These are phyloP conservation scores for Morpho achilles DNA, from an alignment of 2,888 invertebrate genomes.

Conservation along the genomic window DNA sequence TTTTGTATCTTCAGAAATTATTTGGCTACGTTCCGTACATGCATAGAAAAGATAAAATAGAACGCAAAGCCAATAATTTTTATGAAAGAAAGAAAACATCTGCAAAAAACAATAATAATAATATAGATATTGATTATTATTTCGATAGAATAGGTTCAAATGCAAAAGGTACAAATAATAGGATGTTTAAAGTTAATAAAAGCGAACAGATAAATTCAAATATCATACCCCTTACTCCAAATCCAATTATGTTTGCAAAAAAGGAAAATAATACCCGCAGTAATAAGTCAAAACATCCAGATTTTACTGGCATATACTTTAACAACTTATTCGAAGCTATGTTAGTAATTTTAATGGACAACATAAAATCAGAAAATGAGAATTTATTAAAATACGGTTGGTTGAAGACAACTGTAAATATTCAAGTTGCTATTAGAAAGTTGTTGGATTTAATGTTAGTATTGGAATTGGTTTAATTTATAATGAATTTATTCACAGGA, in stretches of 20 bases:
- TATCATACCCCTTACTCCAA: conserved; percentile 2
- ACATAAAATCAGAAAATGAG: conserved; percentile 39
- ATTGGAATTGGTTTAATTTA: background rate
- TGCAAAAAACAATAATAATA: conserved; percentile 9
- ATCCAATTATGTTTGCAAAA: background rate
- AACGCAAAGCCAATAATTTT: conserved; percentile 1
- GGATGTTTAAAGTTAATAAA: background rate
- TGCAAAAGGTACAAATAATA: background rate
- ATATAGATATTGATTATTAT: conserved; percentile 38
- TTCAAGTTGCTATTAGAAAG: conserved; percentile 47
- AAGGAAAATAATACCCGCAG: background rate
- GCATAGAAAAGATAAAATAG: background rate
- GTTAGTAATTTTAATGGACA: conserved; percentile 44
- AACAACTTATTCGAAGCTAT: conserved; percentile 32
- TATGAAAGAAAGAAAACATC: background rate
- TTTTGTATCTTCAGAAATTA: conserved; percentile 32
- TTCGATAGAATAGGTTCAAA: conserved; percentile 27
- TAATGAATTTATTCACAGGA: no score
- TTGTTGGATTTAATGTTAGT: conserved; percentile 50
- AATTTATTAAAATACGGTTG: conserved; percentile 51
- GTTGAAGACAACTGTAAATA: conserved; percentile 51
- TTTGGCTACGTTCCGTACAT: conserved; percentile 25
- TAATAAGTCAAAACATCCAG: conserved; percentile 13
- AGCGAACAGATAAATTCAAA: conserved; percentile 17
- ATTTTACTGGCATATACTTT: background rate